Percentiles rank a stretch among this genome's conserved stretches.
phyloP scores from a whole-genome alignment of 2,113 vertebrate genomes.

The Emydura subglobosa region DNA sequence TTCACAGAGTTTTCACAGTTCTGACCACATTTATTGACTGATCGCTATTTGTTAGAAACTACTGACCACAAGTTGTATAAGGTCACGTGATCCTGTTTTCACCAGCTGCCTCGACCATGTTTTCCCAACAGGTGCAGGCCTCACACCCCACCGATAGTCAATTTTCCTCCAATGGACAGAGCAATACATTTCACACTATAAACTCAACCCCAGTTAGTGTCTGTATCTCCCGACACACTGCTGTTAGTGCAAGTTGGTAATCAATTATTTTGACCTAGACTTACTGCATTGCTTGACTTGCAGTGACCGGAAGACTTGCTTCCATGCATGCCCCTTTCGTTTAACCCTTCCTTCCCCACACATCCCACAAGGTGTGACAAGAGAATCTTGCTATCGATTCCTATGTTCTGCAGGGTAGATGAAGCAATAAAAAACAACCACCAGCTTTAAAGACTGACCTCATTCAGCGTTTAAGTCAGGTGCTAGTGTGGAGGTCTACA shows the following conservation, averaged over 20 bases:
- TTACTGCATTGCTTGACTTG: background rate
- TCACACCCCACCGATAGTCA: background rate
- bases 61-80: background rate
- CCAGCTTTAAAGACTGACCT: too few relatives aligned
- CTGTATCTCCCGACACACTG: background rate
- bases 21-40: too few relatives aligned
- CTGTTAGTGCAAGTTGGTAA: background rate
- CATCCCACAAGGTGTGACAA: background rate
- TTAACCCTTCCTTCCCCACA: background rate
- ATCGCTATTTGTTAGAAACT: background rate
- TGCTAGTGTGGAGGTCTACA: accelerated
- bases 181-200: background rate
- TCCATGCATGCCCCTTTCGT: background rate
- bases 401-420: background rate
- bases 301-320: background rate
- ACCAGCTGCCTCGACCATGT: background rate
- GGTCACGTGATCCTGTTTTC: background rate
- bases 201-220: background rate
- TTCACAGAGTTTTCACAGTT: background rate
- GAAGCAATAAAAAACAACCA: background rate
- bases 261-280: background rate
- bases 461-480: background rate
- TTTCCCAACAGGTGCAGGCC: background rate
- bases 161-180: background rate
- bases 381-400: background rate